phyloP scores from a whole-genome alignment of 2,113 vertebrate genomes.

The Lophius piscatorius region DNA sequence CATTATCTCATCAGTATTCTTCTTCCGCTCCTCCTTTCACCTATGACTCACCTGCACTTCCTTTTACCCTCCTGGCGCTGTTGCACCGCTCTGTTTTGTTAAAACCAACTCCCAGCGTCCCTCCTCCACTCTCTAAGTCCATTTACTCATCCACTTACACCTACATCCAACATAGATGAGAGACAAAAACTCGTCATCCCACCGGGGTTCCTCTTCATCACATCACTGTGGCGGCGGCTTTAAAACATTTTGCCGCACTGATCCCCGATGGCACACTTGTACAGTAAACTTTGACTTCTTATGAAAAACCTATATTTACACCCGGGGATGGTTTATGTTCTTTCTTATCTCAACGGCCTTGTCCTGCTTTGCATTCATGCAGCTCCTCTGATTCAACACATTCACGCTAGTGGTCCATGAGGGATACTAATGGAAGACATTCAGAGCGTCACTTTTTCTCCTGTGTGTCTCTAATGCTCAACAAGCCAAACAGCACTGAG shows the following conservation, averaged over 20 bases:
- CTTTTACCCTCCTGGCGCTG: conserved; percentile 8
- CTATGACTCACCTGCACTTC: conserved; percentile 42
- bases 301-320: conserved; percentile 68
- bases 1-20: conserved; percentile 66
- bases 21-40: conserved; percentile 49
- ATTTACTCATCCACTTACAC: conserved; percentile 33
- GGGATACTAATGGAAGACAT: conserved; percentile 63
- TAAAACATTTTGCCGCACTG: conserved; percentile 25
- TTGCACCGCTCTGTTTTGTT: conserved; percentile 20
- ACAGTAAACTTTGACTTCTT: conserved; percentile 40
- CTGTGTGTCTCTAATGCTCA: conserved; percentile 56
- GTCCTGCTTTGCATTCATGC: conserved; percentile 62
- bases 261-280: conserved; percentile 59
- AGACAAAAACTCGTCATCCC: conserved; percentile 52
- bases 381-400: conserved; percentile 47
- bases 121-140: conserved; percentile 29
- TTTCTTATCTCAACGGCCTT: conserved; percentile 40
- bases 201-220: conserved; percentile 42
- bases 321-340: conserved; percentile 46
- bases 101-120: conserved; percentile 19
- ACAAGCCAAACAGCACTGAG: conserved; percentile 53
- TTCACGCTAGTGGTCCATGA: conserved; percentile 55
- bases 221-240: conserved; percentile 31
- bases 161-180: conserved; percentile 34
- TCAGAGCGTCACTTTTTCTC: conserved; percentile 63